Conservation (phyloP, 2,113 vertebrate species). For the Acrocephalus kingi region DNA sequence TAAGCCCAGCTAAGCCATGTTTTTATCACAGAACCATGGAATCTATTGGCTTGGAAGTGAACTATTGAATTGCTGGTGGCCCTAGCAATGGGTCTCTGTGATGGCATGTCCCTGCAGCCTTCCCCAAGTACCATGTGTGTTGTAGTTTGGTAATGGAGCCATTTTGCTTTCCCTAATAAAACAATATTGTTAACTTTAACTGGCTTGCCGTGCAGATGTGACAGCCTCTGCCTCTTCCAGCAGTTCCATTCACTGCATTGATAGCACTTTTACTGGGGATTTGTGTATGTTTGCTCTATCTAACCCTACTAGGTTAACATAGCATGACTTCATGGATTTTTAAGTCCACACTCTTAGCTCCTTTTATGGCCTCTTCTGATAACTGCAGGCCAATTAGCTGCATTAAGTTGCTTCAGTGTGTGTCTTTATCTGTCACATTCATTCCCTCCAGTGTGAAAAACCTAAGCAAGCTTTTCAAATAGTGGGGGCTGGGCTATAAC, state of each 20-base stretch:
- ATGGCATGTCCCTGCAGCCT: background rate
- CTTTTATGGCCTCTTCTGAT: background rate
- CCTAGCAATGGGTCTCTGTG: background rate
- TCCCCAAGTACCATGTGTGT: fast-evolving
- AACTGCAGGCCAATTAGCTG: background rate
- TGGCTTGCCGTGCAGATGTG: background rate
- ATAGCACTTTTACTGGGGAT: background rate
- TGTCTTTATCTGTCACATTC: background rate
- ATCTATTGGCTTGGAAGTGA: background rate
- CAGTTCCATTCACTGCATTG: background rate
- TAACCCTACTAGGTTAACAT: background rate
- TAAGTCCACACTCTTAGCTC: background rate
- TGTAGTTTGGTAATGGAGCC: background rate
- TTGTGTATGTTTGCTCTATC: background rate
- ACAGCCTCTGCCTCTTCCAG: background rate
- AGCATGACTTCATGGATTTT: background rate
- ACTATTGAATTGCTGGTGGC: background rate
- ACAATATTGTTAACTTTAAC: background rate
- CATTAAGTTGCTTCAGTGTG: background rate
- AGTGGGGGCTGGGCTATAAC: background rate
- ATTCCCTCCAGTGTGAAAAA: background rate
- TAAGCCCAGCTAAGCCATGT: background rate
- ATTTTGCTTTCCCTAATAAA: background rate
- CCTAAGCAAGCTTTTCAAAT: background rate
- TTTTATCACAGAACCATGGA: background rate